Evolutionary conservation across 2,113 vertebrate species (phyloP).

Genomic region (Gallinago paraguaiae): DNA sequence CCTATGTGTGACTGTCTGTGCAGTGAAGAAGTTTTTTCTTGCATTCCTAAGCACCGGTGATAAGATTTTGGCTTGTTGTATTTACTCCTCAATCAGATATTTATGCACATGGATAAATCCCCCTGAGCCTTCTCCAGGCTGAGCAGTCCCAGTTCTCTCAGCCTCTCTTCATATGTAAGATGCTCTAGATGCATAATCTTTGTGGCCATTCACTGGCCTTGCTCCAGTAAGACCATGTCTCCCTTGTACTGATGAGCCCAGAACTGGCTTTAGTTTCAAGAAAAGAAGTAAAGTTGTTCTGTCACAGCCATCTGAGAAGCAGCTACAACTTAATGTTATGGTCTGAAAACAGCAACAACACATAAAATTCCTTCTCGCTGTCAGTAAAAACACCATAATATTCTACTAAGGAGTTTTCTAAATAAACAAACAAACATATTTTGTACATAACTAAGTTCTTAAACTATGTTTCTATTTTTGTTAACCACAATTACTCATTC

Average conservation of each 20-base stretch:
- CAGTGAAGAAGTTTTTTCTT: not conserved
- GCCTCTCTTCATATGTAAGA: not conserved
- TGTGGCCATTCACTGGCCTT: not conserved
- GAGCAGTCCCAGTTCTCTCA: not conserved
- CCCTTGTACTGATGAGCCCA: not conserved
- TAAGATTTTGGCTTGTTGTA: not conserved
- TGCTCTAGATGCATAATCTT: not conserved
- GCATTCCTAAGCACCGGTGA: not conserved
- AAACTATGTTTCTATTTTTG: not conserved
- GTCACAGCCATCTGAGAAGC: not conserved
- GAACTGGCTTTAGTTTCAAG: not conserved
- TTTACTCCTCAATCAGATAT: not conserved
- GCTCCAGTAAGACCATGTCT: not conserved
- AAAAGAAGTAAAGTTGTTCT: not conserved
- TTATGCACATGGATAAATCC: not conserved
- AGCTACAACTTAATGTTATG: not conserved
- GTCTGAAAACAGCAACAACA: not conserved
- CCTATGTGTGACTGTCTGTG: accelerated
- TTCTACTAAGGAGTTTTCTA: not conserved
- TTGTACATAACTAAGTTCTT: not conserved
- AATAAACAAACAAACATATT: not conserved
- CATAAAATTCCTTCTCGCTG: not conserved
- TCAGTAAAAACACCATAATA: not conserved
- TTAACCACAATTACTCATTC: not conserved
- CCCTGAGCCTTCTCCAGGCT: not conserved